These are phyloP conservation scores for Bergia sp. DNA, from an alignment of 92 coral and sea anemone species.

Conservation along the genomic window DNA sequence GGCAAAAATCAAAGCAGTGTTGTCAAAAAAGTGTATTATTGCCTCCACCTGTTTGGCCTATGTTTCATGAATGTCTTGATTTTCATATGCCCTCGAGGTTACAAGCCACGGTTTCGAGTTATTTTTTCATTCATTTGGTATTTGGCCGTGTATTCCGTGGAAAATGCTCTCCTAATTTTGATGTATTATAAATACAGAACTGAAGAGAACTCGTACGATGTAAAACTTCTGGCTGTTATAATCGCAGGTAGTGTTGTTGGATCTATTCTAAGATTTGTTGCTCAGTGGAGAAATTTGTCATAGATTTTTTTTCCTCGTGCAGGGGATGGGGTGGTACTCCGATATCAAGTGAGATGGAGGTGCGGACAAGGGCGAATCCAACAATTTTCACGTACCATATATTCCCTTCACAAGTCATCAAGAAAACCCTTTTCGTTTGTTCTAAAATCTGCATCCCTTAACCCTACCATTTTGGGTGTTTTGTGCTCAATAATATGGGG, in stretches of 20 bases:
- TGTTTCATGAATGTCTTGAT: constrained; percentile 39
- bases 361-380: no score
- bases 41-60: constrained; percentile 18
- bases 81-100: constrained; percentile 36
- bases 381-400: no score
- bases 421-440: no score
- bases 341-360: neutral
- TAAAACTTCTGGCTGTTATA: constrained; percentile 21
- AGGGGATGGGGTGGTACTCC: no score
- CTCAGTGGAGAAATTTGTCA: constrained; percentile 40
- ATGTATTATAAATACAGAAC: constrained; percentile 24
- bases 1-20: neutral
- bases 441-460: no score
- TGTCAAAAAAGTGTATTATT: constrained; percentile 6
- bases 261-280: constrained; percentile 14
- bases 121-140: constrained; percentile 39
- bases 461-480: no score
- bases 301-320: neutral
- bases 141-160: constrained; percentile 20
- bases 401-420: no score
- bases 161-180: constrained; percentile 22
- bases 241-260: constrained; percentile 24
- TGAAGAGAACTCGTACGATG: constrained; percentile 10
- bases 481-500: no score
- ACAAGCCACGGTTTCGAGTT: constrained; percentile 36